These are phyloP conservation scores for Sander lucioperca DNA, from an alignment of 2,113 vertebrate genomes.

Conservation along the genomic window DNA sequence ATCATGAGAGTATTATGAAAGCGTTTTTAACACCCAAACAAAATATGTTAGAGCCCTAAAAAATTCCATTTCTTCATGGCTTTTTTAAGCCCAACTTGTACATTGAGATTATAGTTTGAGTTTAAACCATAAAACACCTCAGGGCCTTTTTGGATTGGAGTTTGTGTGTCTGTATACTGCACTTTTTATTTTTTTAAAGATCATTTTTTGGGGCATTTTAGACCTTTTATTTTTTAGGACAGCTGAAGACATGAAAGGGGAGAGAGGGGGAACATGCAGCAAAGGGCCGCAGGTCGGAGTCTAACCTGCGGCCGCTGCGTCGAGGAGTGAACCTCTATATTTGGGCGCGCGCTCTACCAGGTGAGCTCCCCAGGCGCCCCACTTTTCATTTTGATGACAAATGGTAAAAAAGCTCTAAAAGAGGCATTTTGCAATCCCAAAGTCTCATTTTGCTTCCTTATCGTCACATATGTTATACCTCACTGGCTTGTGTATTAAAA, in stretches of 20 bases:
- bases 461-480: slow-evolving; percentile 72
- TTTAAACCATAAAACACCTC: slow-evolving; percentile 55
- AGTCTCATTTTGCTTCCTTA: slow-evolving; percentile 60
- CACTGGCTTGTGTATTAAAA: slow-evolving; percentile 70
- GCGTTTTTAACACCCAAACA: slow-evolving; percentile 32
- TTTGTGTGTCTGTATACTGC: slow-evolving; percentile 29
- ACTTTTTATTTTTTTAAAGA: neutral
- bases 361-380: too few species aligned
- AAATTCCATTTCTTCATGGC: slow-evolving; percentile 40
- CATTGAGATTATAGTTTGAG: slow-evolving; percentile 43
- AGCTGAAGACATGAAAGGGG: too few species aligned
- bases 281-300: too few species aligned
- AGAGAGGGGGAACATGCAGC: too few species aligned
- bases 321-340: too few species aligned
- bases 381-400: slow-evolving; percentile 54
- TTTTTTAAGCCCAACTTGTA: slow-evolving; percentile 30
- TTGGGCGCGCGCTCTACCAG: too few species aligned
- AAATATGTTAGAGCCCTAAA: slow-evolving; percentile 56
- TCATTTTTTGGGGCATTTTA: too few species aligned
- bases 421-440: slow-evolving; percentile 59
- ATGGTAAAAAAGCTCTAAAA: slow-evolving; percentile 56
- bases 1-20: slow-evolving; percentile 51
- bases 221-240: too few species aligned
- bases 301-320: too few species aligned
- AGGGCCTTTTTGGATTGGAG: slow-evolving; percentile 28